phyloP scores from a whole-genome alignment of 1,140 invertebrate species.

The Drosophila kanapiae region DNA sequence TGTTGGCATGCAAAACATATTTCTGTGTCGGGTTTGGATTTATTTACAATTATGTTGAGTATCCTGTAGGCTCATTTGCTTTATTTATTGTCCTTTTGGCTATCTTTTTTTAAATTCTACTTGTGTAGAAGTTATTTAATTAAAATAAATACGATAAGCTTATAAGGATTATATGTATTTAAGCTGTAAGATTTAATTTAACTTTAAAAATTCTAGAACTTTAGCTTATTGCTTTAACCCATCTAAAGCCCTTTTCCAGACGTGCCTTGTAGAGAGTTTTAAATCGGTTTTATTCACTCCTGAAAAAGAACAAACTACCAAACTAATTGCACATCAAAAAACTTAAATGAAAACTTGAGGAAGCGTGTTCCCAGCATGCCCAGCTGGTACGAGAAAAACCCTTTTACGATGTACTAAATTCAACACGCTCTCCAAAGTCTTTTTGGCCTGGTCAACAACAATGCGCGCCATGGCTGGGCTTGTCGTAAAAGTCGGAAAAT shows the following conservation, averaged over 20 bases:
- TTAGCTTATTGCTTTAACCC: background rate
- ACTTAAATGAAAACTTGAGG: constrained; percentile 30
- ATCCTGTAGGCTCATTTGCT: background rate
- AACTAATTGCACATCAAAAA: constrained; percentile 53
- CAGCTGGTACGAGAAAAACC: constrained; percentile 41
- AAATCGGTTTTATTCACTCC: constrained; percentile 21
- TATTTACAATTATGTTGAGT: constrained; percentile 13
- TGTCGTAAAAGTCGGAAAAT: constrained; percentile 55
- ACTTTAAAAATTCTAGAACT: background rate
- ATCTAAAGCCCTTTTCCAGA: background rate
- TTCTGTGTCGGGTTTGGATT: constrained; percentile 4
- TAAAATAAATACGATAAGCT: background rate
- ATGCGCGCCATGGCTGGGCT: constrained; percentile 3
- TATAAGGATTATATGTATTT: too few species aligned
- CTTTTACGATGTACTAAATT: constrained; percentile 72
- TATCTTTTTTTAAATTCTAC: background rate
- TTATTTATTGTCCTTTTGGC: background rate
- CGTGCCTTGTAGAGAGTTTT: background rate
- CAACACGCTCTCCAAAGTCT: constrained; percentile 39
- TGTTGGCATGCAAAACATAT: background rate
- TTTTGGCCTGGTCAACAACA: constrained; percentile 19
- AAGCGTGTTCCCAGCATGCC: constrained; percentile 3
- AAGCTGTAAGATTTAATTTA: too few species aligned
- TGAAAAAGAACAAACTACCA: background rate
- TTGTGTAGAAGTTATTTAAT: background rate